Conservation (phyloP, 2,113 vertebrate genomes). For the Bufo bufo region DNA sequence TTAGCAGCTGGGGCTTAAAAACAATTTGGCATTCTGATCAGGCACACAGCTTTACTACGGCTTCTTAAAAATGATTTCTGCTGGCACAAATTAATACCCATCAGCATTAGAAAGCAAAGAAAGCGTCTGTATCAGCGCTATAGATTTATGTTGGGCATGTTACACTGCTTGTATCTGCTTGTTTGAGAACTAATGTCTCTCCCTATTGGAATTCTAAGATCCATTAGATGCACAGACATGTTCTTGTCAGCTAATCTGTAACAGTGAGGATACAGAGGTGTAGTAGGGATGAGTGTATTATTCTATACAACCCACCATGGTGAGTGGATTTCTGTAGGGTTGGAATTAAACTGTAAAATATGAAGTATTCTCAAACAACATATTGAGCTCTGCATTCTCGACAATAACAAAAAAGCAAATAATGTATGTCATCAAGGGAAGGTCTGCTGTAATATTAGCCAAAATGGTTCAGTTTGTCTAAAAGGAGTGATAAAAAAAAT, state of each 20-base stretch:
- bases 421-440: no score
- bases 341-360: no score
- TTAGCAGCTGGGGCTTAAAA: slow-evolving; percentile 52
- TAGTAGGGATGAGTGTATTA: not conserved
- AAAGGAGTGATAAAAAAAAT: no score
- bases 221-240: not conserved
- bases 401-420: no score
- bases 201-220: not conserved
- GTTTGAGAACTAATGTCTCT: not conserved
- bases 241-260: not conserved
- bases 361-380: no score
- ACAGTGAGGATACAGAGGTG: not conserved
- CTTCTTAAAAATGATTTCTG: slow-evolving; percentile 43
- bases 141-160: slow-evolving; percentile 25
- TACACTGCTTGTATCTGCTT: slow-evolving; percentile 7
- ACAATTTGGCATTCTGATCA: slow-evolving; percentile 50
- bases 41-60: slow-evolving; percentile 39
- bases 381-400: no score
- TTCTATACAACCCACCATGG: no score
- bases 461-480: no score
- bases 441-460: no score
- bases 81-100: slow-evolving; percentile 40
- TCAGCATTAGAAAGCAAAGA: slow-evolving; percentile 39
- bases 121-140: not conserved
- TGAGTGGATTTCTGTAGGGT: no score